Percentiles rank a stretch among this genome's conserved stretches.
Evolutionary conservation across 2,797 vertebrate species (phyloP).

Genomic region (Halcyon badia): DNA sequence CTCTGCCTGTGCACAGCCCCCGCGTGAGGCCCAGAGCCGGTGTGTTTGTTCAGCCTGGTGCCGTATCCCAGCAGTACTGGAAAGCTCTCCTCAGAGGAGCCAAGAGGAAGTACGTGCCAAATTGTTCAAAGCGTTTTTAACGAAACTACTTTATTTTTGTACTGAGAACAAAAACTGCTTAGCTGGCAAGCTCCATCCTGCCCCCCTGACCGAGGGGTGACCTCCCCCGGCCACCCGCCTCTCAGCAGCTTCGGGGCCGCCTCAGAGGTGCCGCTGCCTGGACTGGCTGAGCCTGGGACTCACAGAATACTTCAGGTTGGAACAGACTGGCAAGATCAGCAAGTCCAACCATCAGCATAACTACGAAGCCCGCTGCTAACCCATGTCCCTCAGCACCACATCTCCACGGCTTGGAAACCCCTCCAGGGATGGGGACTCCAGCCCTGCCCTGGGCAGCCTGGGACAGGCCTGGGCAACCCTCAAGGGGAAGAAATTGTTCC

Average conservation of each 20-base stretch:
- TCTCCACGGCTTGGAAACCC: no score
- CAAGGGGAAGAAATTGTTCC: no score
- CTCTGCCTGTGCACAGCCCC: rapidly evolving
- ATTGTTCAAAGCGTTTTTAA: neutral
- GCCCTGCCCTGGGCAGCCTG: no score
- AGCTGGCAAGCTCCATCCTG: constrained; percentile 24
- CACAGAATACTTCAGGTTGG: no score
- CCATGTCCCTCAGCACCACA: no score
- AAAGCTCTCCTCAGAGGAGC: neutral
- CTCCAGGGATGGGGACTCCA: no score
- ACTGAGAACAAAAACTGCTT: neutral
- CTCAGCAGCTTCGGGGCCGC: rapidly evolving
- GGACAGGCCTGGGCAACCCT: no score
- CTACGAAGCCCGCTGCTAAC: no score
- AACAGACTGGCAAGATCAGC: no score
- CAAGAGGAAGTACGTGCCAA: neutral
- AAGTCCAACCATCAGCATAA: no score
- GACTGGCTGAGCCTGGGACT: rapidly evolving
- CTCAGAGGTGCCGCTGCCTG: rapidly evolving
- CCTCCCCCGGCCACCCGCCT: neutral
- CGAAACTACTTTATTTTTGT: neutral
- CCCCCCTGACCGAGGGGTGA: neutral
- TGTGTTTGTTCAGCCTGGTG: neutral
- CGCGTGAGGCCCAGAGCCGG: rapidly evolving
- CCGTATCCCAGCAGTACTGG: neutral